A percentile compares a stretch with the other conserved stretches of the same genome.
Evolutionary conservation across 2,888 invertebrate genomes (phyloP).

Genomic region (Diarsia mendica): DNA sequence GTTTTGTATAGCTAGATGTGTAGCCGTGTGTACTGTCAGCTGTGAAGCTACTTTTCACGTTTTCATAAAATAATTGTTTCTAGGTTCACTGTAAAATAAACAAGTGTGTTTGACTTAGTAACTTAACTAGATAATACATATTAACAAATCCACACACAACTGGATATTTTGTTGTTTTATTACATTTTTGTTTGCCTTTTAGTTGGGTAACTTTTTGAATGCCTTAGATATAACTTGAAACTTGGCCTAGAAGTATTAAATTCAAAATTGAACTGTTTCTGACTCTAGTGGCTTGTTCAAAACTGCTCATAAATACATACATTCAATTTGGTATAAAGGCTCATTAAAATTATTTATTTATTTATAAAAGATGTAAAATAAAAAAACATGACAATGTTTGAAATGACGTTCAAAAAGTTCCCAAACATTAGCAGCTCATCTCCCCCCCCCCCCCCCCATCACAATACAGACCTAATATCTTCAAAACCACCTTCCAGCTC

Average conservation of each 20-base stretch:
- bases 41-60: too few relatives aligned
- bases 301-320: neutral
- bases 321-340: too few relatives aligned
- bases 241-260: neutral
- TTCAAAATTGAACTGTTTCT: neutral
- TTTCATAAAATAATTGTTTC: neutral
- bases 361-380: too few relatives aligned
- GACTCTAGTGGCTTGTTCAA: neutral
- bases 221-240: neutral
- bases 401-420: constrained; percentile 26
- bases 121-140: neutral
- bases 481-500: constrained; percentile 88
- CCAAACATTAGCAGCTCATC: neutral
- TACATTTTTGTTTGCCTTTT: constrained; percentile 8
- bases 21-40: too few relatives aligned
- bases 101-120: neutral
- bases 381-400: too few relatives aligned
- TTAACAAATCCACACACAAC: constrained; percentile 24
- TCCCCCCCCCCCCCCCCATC: too few relatives aligned
- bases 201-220: constrained; percentile 22
- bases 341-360: too few relatives aligned
- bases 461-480: neutral
- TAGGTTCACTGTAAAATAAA: neutral
- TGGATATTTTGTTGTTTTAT: constrained; percentile 29
- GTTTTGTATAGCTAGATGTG: too few relatives aligned